Percentiles rank a stretch among this genome's conserved stretches.
These are phyloP conservation scores for Acomys russatus DNA, from an alignment of 2,797 vertebrate genomes.

Conservation along the genomic window DNA sequence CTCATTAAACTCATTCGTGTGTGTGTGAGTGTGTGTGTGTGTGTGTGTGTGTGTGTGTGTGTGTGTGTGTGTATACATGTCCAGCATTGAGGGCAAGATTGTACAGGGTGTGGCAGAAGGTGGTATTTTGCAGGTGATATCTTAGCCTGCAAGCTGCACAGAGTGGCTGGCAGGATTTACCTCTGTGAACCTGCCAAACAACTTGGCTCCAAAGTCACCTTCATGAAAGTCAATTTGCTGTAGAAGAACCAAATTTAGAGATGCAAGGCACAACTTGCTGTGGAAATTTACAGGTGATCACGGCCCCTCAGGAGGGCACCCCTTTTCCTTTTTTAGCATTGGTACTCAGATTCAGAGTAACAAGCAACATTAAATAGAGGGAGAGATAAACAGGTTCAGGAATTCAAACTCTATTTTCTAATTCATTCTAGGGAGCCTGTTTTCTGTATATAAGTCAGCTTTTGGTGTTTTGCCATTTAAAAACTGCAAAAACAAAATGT, in stretches of 20 bases:
- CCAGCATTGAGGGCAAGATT: no score
- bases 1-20: background rate
- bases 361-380: slow-evolving; percentile 16
- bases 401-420: slow-evolving; percentile 69
- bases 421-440: slow-evolving; percentile 39
- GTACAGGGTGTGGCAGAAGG: background rate
- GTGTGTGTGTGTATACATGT: no score
- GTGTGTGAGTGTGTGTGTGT: background rate
- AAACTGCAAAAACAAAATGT: slow-evolving; percentile 54
- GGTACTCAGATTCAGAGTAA: slow-evolving; percentile 53
- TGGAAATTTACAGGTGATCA: slow-evolving; percentile 64
- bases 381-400: slow-evolving; percentile 63
- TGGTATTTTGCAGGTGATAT: background rate
- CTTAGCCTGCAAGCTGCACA: background rate
- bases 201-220: slow-evolving; percentile 32
- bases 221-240: background rate
- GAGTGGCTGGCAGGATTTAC: background rate
- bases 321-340: slow-evolving; percentile 21
- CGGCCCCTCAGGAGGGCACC: background rate
- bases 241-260: slow-evolving; percentile 5
- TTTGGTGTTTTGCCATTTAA: slow-evolving; percentile 49
- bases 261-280: background rate
- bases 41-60: background rate
- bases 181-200: background rate
- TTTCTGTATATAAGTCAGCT: slow-evolving; percentile 67